Evolutionary conservation across 1,140 invertebrate genomes (phyloP), one percentile per base, ranked within the genome.

Genomic region (Rhagoletis pomonella): DNA sequence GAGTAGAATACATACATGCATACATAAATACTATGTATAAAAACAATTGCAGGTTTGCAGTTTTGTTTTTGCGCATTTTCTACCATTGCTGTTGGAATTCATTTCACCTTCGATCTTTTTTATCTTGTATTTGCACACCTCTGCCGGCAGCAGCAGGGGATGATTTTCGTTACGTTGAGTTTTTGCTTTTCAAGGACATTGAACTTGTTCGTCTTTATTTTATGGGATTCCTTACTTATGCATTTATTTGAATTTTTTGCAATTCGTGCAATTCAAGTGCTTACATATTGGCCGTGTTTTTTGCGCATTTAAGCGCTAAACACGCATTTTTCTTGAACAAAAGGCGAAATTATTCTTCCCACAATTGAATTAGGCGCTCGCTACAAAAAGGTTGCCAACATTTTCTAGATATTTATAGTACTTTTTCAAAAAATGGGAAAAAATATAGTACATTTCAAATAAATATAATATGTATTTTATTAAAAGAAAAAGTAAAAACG

Each of bases 81-180:
- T 19, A 81, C 73, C n/a, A 3, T 81, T 50, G 47, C 19, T 55
- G 19, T 55, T 81, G 73, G 47, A 81, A 81, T 47, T 47, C 73
- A 81, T 81, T 81, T 81, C 73, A 81, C 44, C 73, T 81, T 81
- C 73, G 73, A 55, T 81, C 73, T 67, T 39, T 67, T 67, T 67
- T 29, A 0, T 29, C 10, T 81, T 14, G 10, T 19, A 58, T 29
- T 47, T 73, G n/a, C 47, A 58, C 73, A 55, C n/a, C 73, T 81
- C 10, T 81, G 73, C 19, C 47, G 55, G 73, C 73, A 12, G 17
- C 73, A 55, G 44, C 42, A 10, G 47, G 73, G 73, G 73, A 81
- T 81, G 73, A 58, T 81, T 81, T 10, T 2, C 42, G 50, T 81
- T 50, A 42, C 44, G 73, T 50, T 58, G 47, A 10, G 47, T 81